Evolutionary conservation across 2,888 invertebrate genomes (phyloP), one percentile per base, ranked within the genome.

Genomic region (Cataglyphis livida): DNA sequence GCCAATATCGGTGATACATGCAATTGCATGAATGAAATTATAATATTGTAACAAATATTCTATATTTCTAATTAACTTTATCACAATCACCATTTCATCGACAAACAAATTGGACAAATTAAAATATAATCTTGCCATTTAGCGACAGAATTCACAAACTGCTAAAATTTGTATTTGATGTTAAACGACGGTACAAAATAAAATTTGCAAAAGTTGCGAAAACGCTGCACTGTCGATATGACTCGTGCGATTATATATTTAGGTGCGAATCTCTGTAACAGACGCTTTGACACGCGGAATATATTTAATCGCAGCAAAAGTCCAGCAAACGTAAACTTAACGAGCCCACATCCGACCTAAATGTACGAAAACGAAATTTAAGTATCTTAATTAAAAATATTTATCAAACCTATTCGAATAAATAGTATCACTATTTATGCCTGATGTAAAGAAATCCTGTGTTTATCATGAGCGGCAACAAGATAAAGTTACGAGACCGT

Each of bases 291-390:
- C 9, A 71, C 18, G 9, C 28, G 7, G 41, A n/a, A 4, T 59
- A 61, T n/a, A 5, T 62, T 62, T 32, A 15, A 74, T 62, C 32
- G 41, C 3, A 44, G 4, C 44, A 28, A 5, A 44, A 44, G 21
- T 51, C 28, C 4, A 28, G 28, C 32, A 32, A 74, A 74, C 4
- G n/a, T 74, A 61, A 74, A 74, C 61, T 61, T 48, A 4, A 71
- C 41, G 9, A 21, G 21, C n/a, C n/a, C 21, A 61, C 44, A 44
- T 74, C n/a, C 9, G 44, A 74, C 15, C 12, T 73, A 9, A 44
- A 44, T 44, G 15, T 15, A 25, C 65, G 41, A 44, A 73, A 74
- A 41, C 21, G n/a, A 41, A 73, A 28, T 12, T 32, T 28, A 48
- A 61, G 15, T 25, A 15, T 7, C 25, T 44, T 44, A 61, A 44